A percentile compares a stretch with the other conserved stretches of the same genome.
phyloP scores from a whole-genome alignment of 1,140 invertebrate genomes.

The Thaumatotibia leucotreta region DNA sequence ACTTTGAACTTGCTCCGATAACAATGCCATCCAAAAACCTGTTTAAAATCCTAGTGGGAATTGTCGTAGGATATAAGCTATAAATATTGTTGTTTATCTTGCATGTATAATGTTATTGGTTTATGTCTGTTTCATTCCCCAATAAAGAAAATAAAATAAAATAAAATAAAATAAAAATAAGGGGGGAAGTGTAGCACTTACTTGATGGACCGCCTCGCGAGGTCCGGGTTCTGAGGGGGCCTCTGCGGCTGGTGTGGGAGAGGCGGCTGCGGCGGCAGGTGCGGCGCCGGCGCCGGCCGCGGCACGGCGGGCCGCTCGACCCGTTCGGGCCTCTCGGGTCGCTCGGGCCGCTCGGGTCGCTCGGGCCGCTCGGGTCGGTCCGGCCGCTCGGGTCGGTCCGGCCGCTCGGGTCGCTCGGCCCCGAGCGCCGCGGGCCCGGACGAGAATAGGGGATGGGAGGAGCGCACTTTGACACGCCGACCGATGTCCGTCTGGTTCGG shows the following conservation, averaged over 20 bases:
- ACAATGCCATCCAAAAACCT: too few species aligned
- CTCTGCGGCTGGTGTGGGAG: slow-evolving; percentile 49
- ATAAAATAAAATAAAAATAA: too few species aligned
- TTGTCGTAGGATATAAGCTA: too few species aligned
- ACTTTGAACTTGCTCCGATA: too few species aligned
- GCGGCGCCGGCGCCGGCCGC: slow-evolving; percentile 28
- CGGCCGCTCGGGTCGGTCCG: slow-evolving; percentile 28
- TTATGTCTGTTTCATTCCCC: too few species aligned
- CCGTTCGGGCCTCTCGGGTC: slow-evolving; percentile 26
- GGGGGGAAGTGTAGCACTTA: slow-evolving; percentile 53
- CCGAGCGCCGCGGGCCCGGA: slow-evolving; percentile 27
- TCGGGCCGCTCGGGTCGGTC: slow-evolving; percentile 42
- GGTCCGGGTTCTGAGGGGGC: slow-evolving; percentile 78
- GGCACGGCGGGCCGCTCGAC: slow-evolving; percentile 23
- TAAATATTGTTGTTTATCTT: too few species aligned
- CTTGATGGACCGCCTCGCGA: slow-evolving; percentile 84
- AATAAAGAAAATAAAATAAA: too few species aligned
- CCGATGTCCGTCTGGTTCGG: slow-evolving; percentile 91
- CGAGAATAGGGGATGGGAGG: slow-evolving; percentile 49
- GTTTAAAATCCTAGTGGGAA: too few species aligned
- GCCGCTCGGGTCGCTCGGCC: slow-evolving; percentile 37
- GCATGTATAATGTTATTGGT: too few species aligned
- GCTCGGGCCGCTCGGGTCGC: slow-evolving; percentile 34
- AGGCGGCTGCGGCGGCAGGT: slow-evolving; percentile 30
- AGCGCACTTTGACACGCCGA: slow-evolving; percentile 86